These are phyloP conservation scores for Drosophila kepulauana DNA, from an alignment of 1,140 invertebrate genomes.

Conservation along the genomic window DNA sequence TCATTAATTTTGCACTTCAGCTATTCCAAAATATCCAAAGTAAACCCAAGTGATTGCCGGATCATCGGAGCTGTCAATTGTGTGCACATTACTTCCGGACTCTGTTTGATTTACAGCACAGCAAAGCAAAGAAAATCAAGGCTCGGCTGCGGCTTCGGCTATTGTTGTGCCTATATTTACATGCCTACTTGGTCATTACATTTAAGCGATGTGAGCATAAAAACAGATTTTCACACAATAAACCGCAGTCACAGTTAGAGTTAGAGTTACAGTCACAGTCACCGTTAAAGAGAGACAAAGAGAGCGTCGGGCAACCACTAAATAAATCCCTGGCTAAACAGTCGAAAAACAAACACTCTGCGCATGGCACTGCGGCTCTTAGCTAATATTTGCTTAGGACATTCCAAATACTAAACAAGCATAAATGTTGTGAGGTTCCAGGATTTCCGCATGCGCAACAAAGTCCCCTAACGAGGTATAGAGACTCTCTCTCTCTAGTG, in stretches of 20 bases:
- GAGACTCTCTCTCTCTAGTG: conserved; percentile 16
- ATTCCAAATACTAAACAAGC: background rate
- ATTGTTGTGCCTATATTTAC: conserved; percentile 65
- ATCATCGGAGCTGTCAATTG: conserved; percentile 4
- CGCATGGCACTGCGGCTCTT: conserved; percentile 32
- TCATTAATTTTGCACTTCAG: background rate
- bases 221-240: conserved; percentile 77
- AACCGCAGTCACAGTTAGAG: conserved; percentile 40
- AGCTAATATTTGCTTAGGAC: conserved; percentile 75
- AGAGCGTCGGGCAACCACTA: conserved; percentile 21
- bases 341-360: conserved; percentile 58
- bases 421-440: background rate
- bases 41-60: conserved; percentile 4
- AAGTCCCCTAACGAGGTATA: conserved; percentile 39
- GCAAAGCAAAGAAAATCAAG: background rate
- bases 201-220: conserved; percentile 62
- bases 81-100: conserved; percentile 40
- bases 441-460: conserved; percentile 69
- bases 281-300: conserved; percentile 6
- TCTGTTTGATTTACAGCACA: conserved; percentile 38
- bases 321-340: conserved; percentile 65
- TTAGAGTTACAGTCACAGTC: conserved; percentile 14
- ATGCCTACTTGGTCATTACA: conserved; percentile 70
- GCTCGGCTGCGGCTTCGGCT: conserved; percentile 3
- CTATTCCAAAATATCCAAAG: background rate